A percentile compares a stretch with the other conserved stretches of the same genome.
Evolutionary conservation across 1,140 invertebrate species (phyloP).

Genomic region (Lepidurus packardi): DNA sequence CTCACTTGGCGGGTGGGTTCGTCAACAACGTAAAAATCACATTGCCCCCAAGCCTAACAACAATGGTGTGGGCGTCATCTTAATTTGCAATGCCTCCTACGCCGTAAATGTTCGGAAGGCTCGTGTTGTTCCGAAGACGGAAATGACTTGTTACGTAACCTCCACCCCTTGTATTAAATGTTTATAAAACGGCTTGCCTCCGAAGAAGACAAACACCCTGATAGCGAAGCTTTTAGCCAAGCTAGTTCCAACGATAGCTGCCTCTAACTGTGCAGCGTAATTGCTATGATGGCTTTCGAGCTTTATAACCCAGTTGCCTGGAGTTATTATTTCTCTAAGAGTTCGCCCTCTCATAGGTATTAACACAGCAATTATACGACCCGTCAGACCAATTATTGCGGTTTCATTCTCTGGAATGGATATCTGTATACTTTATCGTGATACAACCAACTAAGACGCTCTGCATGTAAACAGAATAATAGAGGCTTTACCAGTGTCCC

Average conservation of each 20-base stretch:
- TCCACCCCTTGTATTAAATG: background rate
- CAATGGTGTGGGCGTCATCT: background rate
- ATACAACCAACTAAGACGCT: background rate
- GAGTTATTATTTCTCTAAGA: background rate
- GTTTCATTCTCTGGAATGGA: background rate
- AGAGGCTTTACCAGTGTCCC: background rate
- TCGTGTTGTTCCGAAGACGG: background rate
- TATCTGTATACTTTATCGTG: background rate
- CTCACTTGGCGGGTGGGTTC: background rate
- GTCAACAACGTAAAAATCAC: background rate
- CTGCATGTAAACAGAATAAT: background rate
- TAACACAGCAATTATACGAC: background rate
- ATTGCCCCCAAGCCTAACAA: constrained; percentile 7
- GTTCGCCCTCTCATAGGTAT: background rate
- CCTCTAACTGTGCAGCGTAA: background rate
- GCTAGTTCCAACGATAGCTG: background rate
- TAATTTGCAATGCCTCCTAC: background rate
- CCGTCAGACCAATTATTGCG: background rate
- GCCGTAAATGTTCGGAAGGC: background rate
- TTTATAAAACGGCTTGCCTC: background rate
- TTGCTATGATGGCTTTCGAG: background rate
- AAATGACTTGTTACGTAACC: background rate
- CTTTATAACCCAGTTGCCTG: background rate
- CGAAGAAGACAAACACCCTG: background rate
- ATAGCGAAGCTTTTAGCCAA: background rate